phyloP scores from a whole-genome alignment of 2,797 vertebrate genomes.

The Poecilia velifera region DNA sequence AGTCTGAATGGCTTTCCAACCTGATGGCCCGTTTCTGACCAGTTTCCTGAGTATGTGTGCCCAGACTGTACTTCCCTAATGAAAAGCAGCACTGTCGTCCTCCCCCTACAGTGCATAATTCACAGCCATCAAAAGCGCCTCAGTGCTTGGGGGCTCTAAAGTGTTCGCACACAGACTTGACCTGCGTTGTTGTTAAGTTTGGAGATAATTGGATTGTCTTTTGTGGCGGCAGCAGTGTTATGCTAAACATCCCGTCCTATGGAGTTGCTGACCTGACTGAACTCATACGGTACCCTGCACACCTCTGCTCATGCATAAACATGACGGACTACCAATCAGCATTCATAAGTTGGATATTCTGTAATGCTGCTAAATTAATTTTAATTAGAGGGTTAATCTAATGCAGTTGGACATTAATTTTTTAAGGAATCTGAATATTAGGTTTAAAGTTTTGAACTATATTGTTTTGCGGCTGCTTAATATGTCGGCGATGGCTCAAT shows the following conservation, averaged over 20 bases:
- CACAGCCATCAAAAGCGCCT: constrained; percentile 73
- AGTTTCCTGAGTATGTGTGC: constrained; percentile 44
- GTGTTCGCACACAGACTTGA: constrained; percentile 40
- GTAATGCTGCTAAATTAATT: neutral
- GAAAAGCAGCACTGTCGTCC: constrained; percentile 82
- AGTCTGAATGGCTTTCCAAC: constrained; percentile 6
- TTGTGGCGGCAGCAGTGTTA: constrained; percentile 30
- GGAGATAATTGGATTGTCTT: constrained; percentile 66
- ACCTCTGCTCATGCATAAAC: neutral
- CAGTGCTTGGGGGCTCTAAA: constrained; percentile 71
- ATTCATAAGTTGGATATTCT: neutral
- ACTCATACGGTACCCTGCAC: neutral
- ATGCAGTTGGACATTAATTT: neutral
- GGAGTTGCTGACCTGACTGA: neutral
- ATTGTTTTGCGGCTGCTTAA: neutral
- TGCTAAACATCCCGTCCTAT: constrained; percentile 28
- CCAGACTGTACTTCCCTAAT: constrained; percentile 66
- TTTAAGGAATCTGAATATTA: neutral
- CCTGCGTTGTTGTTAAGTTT: constrained; percentile 67
- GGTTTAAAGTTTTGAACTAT: neutral
- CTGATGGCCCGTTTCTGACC: constrained; percentile 38
- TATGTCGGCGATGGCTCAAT: too few relatives aligned
- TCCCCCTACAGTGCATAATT: constrained; percentile 68
- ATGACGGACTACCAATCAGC: neutral
- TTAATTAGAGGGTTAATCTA: neutral